phyloP scores from a whole-genome alignment of 2,888 invertebrate species.

The Alloplasta piceator region DNA sequence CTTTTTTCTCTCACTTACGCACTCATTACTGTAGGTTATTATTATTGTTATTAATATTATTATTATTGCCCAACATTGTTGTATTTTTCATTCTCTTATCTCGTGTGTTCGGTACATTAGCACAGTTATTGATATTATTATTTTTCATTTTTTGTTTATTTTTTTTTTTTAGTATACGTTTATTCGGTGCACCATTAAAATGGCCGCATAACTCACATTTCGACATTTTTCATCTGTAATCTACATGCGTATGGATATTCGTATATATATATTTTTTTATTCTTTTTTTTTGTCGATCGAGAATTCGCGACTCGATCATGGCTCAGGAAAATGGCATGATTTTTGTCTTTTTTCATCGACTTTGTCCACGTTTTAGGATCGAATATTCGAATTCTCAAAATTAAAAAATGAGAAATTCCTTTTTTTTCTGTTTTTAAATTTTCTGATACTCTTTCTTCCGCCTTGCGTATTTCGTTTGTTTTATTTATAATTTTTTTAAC shows the following conservation, averaged over 20 bases:
- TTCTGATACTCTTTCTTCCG: neutral
- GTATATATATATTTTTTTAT: constrained; percentile 8
- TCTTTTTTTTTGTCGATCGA: constrained; percentile 14
- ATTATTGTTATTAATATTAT: constrained; percentile 47
- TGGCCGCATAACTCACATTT: constrained; percentile 61
- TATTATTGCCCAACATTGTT: constrained; percentile 63
- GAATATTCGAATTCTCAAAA: constrained; percentile 44
- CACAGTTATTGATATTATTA: constrained; percentile 37
- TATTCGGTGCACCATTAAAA: constrained; percentile 60
- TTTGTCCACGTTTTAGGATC: constrained; percentile 24
- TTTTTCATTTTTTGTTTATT: constrained; percentile 30
- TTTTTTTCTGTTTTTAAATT: constrained; percentile 20
- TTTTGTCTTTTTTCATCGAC: constrained; percentile 27
- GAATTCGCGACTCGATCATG: constrained; percentile 36
- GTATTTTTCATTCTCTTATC: constrained; percentile 55
- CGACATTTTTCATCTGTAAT: constrained; percentile 47
- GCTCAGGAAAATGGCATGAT: constrained; percentile 38
- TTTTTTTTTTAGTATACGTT: constrained; percentile 43
- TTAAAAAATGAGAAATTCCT: constrained; percentile 40
- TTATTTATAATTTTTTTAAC: neutral
- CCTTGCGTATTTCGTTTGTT: too few species aligned
- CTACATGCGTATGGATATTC: constrained; percentile 41
- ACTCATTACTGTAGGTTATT: too few species aligned
- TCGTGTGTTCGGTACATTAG: constrained; percentile 52
- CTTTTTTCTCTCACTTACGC: constrained; percentile 43